Base-by-base conservation (phyloP, 2,797 vertebrate species). In the Helostoma temminkii region DNA sequence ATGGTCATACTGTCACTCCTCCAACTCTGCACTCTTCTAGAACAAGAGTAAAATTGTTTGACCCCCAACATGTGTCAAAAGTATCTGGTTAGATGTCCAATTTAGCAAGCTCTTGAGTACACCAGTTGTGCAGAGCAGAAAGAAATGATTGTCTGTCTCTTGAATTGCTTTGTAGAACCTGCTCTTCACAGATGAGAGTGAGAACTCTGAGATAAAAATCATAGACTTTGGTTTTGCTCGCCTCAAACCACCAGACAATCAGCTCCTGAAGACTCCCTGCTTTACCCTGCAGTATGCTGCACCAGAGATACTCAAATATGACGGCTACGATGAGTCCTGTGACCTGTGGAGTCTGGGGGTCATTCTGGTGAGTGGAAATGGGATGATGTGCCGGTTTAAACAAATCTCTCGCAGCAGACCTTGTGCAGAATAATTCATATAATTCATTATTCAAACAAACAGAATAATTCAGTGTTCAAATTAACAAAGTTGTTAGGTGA, bases 171-270 rank as follows among this genome's bases (percentile, higher is more conserved):
- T 69, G 47, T 83, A 99, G 98, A 99, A 99, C 91, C 94, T 99
- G 84, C 90, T 99, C 82, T 99, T 98, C 92, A 98, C 96, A 24
- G 97, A 98, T 59, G 97, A 99, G 91, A 95, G 92, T 39, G 97
- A 99, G 92, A 96, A 95, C 91, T 96, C 96, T 0, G 98, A 99
- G 94, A 98, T 99, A 83, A 99, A 99, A 95, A 95, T 99, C 83
- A 99, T 99, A 89, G 98, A 99, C 93, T 99, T 98, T 78, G 98
- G 98, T 49, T 99, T 99, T 78, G 97, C 98, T n/a, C 95, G 96
- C 66, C 95, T 99, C 85, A 99, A 99, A 90, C 98, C 98, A 0
- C 96, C 96, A 4, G 98, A 99, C 88, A 98, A 99, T 89, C 98
- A 99, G 86, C 97, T 98, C 22, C 94, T 99, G 81, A 99, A 98